Conservation (phyloP, 2,113 vertebrate species). For the Sporophila hypoxantha region DNA sequence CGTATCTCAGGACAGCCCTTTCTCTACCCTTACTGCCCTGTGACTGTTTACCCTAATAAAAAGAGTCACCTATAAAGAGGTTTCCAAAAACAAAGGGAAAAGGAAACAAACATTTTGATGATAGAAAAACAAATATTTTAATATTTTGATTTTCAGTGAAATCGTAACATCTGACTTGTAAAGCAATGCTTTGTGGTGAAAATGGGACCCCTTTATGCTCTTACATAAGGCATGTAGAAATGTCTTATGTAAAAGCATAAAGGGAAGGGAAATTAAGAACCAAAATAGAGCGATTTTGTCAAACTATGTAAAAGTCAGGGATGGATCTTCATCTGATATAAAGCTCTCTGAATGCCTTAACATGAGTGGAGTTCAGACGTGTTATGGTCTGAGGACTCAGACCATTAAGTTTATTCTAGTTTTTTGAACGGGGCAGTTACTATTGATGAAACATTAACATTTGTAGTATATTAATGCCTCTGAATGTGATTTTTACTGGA, state of each 20-base stretch:
- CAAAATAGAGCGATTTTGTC: not conserved
- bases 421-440: not conserved
- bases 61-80: not conserved
- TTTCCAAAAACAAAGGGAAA: not conserved
- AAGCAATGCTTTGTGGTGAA: not conserved
- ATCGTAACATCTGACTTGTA: not conserved
- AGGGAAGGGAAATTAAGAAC: not conserved
- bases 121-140: not conserved
- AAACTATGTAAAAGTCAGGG: not conserved
- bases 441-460: not conserved
- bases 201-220: not conserved
- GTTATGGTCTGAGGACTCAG: not conserved
- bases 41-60: not conserved
- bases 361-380: not conserved
- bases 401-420: not conserved
- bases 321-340: not conserved
- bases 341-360: not conserved
- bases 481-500: not conserved
- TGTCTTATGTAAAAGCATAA: too few species aligned
- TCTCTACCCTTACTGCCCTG: not conserved
- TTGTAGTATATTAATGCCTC: not conserved
- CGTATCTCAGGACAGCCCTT: not conserved
- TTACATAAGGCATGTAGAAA: too few species aligned
- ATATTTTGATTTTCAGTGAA: not conserved
- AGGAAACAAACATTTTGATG: not conserved